Evolutionary conservation across 2,113 vertebrate genomes (phyloP).

Genomic region (Alosa alosa): DNA sequence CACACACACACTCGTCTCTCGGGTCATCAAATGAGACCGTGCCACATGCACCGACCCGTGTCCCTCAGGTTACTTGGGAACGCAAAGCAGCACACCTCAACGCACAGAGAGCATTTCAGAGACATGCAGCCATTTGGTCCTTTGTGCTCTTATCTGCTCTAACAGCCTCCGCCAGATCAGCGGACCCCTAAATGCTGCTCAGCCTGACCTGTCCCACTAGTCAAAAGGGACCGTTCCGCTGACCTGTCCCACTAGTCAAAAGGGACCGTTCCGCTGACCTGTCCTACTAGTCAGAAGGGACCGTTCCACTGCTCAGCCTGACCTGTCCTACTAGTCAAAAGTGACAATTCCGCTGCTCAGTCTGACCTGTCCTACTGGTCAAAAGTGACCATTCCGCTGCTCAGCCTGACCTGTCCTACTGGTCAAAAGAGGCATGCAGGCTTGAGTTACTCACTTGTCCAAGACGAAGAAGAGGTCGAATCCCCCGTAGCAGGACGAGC

Average conservation of each 20-base stretch:
- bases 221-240: neutral
- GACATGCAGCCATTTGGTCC: neutral
- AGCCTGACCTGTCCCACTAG: neutral
- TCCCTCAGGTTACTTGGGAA: neutral
- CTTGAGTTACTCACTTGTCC: constrained; percentile 87
- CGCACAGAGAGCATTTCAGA: neutral
- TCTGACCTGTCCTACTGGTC: neutral
- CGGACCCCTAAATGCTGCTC: neutral
- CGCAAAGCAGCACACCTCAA: neutral
- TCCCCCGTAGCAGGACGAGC: constrained; percentile 91
- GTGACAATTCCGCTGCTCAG: neutral
- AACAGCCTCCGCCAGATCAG: neutral
- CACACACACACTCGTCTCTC: neutral
- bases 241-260: too few relatives aligned
- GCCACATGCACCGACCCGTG: neutral
- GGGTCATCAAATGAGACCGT: neutral
- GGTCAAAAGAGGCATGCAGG: neutral
- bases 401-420: neutral
- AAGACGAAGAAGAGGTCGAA: constrained; percentile 96
- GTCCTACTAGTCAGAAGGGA: too few relatives aligned
- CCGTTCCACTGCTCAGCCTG: too few relatives aligned
- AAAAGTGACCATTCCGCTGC: neutral
- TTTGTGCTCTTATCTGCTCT: neutral
- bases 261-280: too few relatives aligned
- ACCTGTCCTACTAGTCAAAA: too few relatives aligned